Evolutionary conservation across 1,140 invertebrate genomes (phyloP), one percentile per base, ranked within the genome.

Genomic region (Danaus melanippus): DNA sequence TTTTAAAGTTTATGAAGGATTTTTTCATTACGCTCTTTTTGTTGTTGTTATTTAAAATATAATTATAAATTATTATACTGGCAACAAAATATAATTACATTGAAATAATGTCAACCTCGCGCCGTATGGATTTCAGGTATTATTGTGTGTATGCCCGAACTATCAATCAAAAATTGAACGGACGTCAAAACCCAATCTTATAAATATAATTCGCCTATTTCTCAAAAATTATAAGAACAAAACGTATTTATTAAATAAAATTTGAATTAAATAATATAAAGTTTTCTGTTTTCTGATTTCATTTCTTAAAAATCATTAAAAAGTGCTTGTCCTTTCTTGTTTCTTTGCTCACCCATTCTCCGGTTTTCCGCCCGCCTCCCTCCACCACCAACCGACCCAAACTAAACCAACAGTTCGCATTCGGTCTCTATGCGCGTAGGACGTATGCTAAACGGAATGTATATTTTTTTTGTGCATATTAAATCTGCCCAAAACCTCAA

Each of bases 371-470:
- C 70, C 80, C 76, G 72, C 75, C 71, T 69, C 74, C 73, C 76
- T 76, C 77, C 74, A 71, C 71, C 74, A 67, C 59, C 77, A 74
- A 73, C 66, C 74, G 77, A 80, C 71, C 71, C 68, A 78, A 78
- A 79, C 74, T 74, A 76, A 76, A 76, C 74, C 75, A 82, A 83
- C 85, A 88, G 87, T 88, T 86, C 84, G 84, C 79, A 75, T 83
- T 81, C 76, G 78, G 74, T 78, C 71, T 76, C 67, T 74, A 63
- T 71, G 67, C 70, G 77, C 66, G 77, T 55, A 56, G 68, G 80
- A 82, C 82, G 79, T 73, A 66, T 72, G 68, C 67, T 76, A 56
- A 75, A 69, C 81, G 84, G 72, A 71, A 87, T 86, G 86, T 82
- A 70, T 82, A 77, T 75, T 79, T 86, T 84, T 86, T 84, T 81